Base-by-base conservation (phyloP, 2,797 vertebrate genomes). In the Fistularia commersonii region DNA sequence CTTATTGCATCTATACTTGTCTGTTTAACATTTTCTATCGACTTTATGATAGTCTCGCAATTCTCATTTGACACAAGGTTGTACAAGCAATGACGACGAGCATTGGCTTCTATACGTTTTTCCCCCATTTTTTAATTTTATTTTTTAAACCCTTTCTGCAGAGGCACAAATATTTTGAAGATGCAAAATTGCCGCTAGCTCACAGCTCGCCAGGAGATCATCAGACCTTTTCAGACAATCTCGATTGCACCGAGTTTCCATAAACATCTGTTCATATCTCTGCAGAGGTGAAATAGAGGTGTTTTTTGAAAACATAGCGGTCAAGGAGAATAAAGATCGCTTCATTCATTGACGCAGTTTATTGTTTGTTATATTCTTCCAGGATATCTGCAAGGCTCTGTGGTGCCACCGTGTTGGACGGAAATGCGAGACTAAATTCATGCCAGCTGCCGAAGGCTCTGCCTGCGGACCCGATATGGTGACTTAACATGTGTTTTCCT, bases 401-500 rank as follows among this genome's bases (percentile, higher is more conserved):
- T 96, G 94, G 94, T 96, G 94, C 80, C 94, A 96, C 67, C 91
- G 93, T 13, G 63, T 90, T 55, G 94, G 93, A 46, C 92, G 93
- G 76, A 95, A 94, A 86, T 96, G 94, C 64, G 94, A 96, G 78
- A 96, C 94, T 57, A 96, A 96, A 79, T 96, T 95, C 83, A 94
- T 96, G 93, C 94, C 94, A 12, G 94, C 94, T 0, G 94, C 94
- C n/a, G 94, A 96, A 74, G 94, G 94, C 60, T 95, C 94, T 3
- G 54, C 77, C 41, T 96, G 94, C 13, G 93, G 94, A 51, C 91
- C 87, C 8, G 89, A 93, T 67, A 94, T 93, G 93, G 94, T 96
- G 84, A 92, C 76, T 79, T 55, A 58, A 64, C 64, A 61, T n/a
- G 6, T 43, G 39, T 60, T 64, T 59, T 11, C 11, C n/a, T n/a